Conservation (phyloP, 2,888 invertebrate genomes). For the Lysandra coridon region DNA sequence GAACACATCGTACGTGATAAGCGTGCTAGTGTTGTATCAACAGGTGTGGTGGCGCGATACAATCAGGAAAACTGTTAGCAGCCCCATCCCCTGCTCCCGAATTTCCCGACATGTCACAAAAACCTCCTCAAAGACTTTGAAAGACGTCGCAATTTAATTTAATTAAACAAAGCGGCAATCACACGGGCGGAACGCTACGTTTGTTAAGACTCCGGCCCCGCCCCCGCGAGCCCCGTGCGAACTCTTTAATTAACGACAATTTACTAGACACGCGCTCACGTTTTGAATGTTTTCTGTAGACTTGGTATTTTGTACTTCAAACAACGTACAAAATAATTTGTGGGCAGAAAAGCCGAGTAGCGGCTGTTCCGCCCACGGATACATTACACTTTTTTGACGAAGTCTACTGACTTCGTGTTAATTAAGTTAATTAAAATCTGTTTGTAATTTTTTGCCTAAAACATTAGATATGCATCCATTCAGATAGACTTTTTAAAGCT, state of each 20-base stretch:
- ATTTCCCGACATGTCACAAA: background rate
- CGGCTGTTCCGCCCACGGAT: background rate
- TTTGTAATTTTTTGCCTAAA: too few relatives aligned
- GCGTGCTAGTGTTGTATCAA: background rate
- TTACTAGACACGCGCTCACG: background rate
- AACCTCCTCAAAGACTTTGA: constrained; percentile 4
- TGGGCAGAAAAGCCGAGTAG: background rate
- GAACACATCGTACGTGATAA: background rate
- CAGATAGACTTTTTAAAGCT: too few relatives aligned
- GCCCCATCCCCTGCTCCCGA: background rate
- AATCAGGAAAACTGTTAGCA: background rate
- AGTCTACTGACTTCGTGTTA: background rate
- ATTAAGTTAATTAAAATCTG: background rate
- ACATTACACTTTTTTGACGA: background rate
- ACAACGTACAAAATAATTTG: background rate
- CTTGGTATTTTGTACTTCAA: background rate
- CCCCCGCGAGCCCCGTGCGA: background rate
- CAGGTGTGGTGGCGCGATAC: background rate
- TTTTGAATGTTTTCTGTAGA: background rate
- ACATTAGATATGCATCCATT: too few relatives aligned
- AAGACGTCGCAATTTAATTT: constrained; percentile 5
- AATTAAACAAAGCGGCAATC: constrained; percentile 13
- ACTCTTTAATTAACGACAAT: constrained; percentile 17
- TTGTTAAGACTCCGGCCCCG: background rate
- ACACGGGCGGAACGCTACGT: background rate